These are phyloP conservation scores for Oncorhynchus clarkii DNA, from an alignment of 2,113 vertebrate genomes.

Conservation along the genomic window DNA sequence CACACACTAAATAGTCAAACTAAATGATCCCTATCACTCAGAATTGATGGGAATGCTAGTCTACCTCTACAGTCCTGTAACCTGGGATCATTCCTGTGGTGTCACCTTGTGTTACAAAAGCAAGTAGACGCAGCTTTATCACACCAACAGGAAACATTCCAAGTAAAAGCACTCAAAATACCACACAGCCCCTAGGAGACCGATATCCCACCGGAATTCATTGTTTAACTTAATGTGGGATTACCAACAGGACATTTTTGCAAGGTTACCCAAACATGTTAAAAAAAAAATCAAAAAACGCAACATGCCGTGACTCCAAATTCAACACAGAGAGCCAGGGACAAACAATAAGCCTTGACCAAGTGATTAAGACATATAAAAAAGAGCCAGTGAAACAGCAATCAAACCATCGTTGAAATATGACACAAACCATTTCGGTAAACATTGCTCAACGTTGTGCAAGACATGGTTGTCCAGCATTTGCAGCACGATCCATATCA, in stretches of 20 bases:
- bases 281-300: not conserved
- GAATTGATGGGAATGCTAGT: too few relatives aligned
- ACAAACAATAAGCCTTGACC: not conserved
- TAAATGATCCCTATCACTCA: too few relatives aligned
- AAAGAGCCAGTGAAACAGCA: not conserved
- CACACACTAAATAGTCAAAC: too few relatives aligned
- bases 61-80: too few relatives aligned
- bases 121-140: not conserved
- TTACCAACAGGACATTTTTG: not conserved
- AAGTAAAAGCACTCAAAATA: not conserved
- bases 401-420: not conserved
- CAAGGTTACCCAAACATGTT: conserved; percentile 1
- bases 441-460: conserved; percentile 37
- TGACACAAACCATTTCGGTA: not conserved
- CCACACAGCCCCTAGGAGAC: not conserved
- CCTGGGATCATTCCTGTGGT: not conserved
- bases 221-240: not conserved
- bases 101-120: not conserved
- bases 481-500: conserved; percentile 33
- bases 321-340: not conserved
- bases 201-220: not conserved
- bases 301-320: conserved; percentile 3
- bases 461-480: conserved; percentile 51
- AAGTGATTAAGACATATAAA: too few relatives aligned
- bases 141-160: not conserved